Evolutionary conservation across 2,888 invertebrate species (phyloP).

Genomic region (Polydrusus tereticollis): DNA sequence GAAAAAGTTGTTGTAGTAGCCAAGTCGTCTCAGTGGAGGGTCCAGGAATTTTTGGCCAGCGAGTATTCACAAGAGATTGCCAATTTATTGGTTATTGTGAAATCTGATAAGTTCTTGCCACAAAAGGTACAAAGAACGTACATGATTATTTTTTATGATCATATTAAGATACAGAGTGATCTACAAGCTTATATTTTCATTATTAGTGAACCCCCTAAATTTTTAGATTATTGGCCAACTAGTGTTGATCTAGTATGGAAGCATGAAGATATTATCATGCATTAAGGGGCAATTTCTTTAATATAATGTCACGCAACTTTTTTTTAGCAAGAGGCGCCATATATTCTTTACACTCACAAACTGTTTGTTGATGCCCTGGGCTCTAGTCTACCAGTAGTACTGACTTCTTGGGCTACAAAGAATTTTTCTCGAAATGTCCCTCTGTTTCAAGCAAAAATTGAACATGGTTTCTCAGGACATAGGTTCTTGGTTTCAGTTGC

Average conservation of each 20-base stretch:
- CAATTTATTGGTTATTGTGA: slow-evolving; percentile 78
- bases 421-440: slow-evolving; percentile 74
- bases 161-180: no score
- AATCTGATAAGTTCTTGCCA: slow-evolving; percentile 70
- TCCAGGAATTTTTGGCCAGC: slow-evolving; percentile 77
- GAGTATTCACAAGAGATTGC: slow-evolving; percentile 75
- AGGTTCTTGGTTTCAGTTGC: slow-evolving; percentile 78
- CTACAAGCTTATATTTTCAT: no score
- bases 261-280: no score
- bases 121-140: slow-evolving; percentile 55
- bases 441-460: slow-evolving; percentile 79
- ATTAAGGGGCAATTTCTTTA: no score
- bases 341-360: slow-evolving; percentile 81
- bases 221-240: no score
- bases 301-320: no score
- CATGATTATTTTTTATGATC: background rate
- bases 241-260: no score
- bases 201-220: no score
- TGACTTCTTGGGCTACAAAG: slow-evolving; percentile 80
- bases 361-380: slow-evolving; percentile 82
- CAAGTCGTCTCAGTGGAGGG: slow-evolving; percentile 80
- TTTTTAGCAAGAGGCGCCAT: slow-evolving; percentile 71
- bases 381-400: slow-evolving; percentile 75
- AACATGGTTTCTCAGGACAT: slow-evolving; percentile 79
- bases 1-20: slow-evolving; percentile 77